A percentile compares a stretch with the other conserved stretches of the same genome.
Evolutionary conservation across 1,140 invertebrate species (phyloP).

Genomic region (Zaprionus davidi): DNA sequence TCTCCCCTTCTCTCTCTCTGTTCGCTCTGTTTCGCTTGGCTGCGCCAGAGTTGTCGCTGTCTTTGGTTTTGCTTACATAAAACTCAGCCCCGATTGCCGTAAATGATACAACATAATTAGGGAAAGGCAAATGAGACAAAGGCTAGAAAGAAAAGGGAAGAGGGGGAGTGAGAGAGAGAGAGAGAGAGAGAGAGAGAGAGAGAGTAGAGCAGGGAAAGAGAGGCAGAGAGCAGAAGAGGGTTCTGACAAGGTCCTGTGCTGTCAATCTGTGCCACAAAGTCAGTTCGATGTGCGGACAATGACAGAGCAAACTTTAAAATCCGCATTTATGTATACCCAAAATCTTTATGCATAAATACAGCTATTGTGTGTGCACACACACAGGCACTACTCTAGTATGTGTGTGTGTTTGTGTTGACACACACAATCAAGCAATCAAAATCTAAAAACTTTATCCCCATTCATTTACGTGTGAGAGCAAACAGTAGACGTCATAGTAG

Average conservation of each 20-base stretch:
- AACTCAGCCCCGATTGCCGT: constrained; percentile 62
- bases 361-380: not conserved
- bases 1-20: constrained; percentile 15
- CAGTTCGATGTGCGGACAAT: constrained; percentile 31
- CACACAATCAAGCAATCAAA: constrained; percentile 82
- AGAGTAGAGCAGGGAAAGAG: no score
- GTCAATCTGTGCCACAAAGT: constrained; percentile 21
- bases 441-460: constrained; percentile 77
- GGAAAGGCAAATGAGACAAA: not conserved
- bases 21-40: constrained; percentile 68
- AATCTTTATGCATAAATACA: constrained; percentile 34
- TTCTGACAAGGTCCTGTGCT: not conserved
- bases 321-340: constrained; percentile 30
- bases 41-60: constrained; percentile 19
- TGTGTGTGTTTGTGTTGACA: constrained; percentile 58
- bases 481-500: constrained; percentile 51
- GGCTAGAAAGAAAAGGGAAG: not conserved
- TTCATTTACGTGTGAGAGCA: constrained; percentile 56
- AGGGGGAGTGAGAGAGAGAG: not conserved
- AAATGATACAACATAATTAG: constrained; percentile 66
- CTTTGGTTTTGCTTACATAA: constrained; percentile 37
- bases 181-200: no score
- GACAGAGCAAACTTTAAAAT: constrained; percentile 42
- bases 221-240: no score
- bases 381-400: not conserved